phyloP scores from a whole-genome alignment of 2,113 vertebrate species.

The Arenaria interpres region DNA sequence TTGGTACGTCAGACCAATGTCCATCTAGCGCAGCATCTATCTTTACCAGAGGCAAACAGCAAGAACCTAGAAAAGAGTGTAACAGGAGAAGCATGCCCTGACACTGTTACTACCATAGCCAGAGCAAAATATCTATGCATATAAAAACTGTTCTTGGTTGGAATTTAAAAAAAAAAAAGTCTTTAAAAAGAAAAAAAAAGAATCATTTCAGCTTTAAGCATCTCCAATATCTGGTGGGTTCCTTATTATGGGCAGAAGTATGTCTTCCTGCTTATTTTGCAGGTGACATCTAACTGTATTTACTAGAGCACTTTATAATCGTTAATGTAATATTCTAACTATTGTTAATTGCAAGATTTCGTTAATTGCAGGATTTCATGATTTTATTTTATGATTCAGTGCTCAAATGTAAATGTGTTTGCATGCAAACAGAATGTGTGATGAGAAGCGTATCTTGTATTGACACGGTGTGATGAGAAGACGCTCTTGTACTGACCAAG shows the following conservation, averaged over 20 bases:
- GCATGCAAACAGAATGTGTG: neutral
- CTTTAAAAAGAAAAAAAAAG: no score
- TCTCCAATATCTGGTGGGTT: neutral
- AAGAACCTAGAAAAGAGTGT: neutral
- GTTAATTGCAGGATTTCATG: neutral
- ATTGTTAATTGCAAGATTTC: no score
- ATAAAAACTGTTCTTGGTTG: neutral
- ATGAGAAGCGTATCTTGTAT: neutral
- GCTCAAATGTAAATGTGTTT: neutral
- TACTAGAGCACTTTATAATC: neutral
- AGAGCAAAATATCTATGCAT: neutral
- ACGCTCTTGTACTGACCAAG: neutral
- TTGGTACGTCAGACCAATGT: neutral
- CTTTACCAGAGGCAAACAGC: neutral
- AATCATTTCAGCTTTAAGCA: neutral
- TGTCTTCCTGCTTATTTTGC: neutral
- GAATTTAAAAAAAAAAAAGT: neutral
- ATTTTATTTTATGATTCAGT: neutral
- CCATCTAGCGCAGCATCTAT: neutral
- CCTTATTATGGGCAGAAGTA: neutral
- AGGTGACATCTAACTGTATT: neutral
- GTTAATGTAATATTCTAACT: neutral
- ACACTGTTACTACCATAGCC: neutral
- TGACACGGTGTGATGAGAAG: neutral
- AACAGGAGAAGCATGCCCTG: neutral